A percentile compares a stretch with the other conserved stretches of the same genome.
Conservation (phyloP, 1,140 invertebrate genomes). For the Cheumatopsyche charites region DNA sequence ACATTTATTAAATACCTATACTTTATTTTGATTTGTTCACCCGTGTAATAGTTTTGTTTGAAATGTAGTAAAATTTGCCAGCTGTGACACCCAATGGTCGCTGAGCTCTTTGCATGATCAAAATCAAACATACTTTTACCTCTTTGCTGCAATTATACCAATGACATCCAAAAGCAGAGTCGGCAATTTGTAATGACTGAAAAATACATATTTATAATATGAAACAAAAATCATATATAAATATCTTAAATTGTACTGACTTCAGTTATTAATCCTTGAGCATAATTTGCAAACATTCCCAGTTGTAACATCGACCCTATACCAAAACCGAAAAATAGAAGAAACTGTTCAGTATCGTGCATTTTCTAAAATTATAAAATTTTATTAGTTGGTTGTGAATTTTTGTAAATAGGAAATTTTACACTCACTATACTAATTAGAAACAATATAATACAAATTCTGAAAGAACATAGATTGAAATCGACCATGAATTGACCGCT, state of each 20-base stretch:
- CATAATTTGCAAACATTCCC: conserved; percentile 35
- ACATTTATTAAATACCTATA: not conserved
- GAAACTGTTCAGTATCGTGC: not conserved
- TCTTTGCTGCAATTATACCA: conserved; percentile 37
- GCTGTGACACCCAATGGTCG: conserved; percentile 37
- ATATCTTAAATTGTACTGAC: conserved; percentile 3
- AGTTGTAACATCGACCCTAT: conserved; percentile 31
- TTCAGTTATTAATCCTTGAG: conserved; percentile 33
- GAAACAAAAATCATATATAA: not conserved
- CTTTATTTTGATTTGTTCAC: conserved; percentile 19
- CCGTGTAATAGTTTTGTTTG: conserved; percentile 39
- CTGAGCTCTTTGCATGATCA: conserved; percentile 37
- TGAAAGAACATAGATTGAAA: conserved; percentile 1
- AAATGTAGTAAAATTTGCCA: conserved; percentile 40
- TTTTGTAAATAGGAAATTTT: too few species aligned
- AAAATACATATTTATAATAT: not conserved
- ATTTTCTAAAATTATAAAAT: conserved; percentile 5
- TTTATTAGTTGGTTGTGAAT: too few species aligned
- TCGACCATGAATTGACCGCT: not conserved
- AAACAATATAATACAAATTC: conserved; percentile 16
- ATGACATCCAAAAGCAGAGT: conserved; percentile 35
- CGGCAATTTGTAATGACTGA: conserved; percentile 32
- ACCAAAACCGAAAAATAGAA: conserved; percentile 15
- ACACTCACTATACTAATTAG: conserved; percentile 1
- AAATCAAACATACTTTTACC: conserved; percentile 26